phyloP scores from a whole-genome alignment of 2,797 vertebrate species.

The Bothrops alternatus region DNA sequence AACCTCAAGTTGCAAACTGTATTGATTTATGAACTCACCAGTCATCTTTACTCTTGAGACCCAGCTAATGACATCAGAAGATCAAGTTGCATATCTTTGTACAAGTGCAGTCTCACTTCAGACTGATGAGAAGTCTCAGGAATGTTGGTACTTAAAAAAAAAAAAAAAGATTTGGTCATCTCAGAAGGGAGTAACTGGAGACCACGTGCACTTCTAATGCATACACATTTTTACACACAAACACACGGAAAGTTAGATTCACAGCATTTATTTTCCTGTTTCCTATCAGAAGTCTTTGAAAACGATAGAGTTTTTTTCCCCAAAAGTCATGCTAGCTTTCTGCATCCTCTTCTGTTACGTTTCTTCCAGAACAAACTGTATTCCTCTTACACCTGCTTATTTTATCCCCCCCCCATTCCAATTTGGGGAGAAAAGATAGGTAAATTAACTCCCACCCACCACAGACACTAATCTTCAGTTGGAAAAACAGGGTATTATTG shows the following conservation, averaged over 20 bases:
- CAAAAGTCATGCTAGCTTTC: not conserved
- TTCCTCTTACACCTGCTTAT: not conserved
- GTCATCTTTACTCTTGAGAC: not conserved
- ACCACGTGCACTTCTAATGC: not conserved
- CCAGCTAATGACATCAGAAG: not conserved
- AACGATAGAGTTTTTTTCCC: not conserved
- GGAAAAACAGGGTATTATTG: not conserved
- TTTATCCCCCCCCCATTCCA: not conserved
- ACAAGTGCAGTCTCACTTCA: not conserved
- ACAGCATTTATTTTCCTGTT: not conserved
- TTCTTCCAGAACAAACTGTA: not conserved
- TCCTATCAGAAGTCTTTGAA: not conserved
- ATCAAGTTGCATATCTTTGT: not conserved
- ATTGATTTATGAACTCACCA: not conserved
- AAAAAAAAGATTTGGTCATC: not conserved
- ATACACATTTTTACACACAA: not conserved
- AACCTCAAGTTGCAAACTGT: not conserved
- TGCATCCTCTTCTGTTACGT: not conserved
- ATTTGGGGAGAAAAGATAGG: not conserved
- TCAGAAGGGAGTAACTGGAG: not conserved
- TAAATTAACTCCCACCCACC: not conserved
- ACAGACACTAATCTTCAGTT: not conserved
- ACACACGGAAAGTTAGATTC: not conserved
- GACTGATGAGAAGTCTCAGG: not conserved
- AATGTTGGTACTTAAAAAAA: not conserved